Percentiles rank a stretch among this genome's conserved stretches.
Conservation (phyloP, 2,113 vertebrate species). For the Corydoras maculifer region DNA sequence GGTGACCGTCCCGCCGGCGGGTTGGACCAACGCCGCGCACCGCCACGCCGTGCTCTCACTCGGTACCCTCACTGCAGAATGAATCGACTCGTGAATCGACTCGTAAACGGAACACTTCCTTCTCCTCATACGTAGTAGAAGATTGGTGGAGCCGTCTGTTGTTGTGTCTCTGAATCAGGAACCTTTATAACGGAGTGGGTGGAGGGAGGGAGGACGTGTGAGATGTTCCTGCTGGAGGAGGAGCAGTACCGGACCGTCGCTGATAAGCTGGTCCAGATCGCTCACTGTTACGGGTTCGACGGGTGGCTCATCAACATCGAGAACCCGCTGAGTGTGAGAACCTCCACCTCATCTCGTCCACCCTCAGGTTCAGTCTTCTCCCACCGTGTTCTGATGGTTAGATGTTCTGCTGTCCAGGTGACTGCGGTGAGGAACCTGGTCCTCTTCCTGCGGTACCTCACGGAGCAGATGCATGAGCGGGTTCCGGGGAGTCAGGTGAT, state of each 20-base stretch:
- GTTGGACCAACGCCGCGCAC: constrained; percentile 89
- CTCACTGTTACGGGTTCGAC: constrained; percentile 75
- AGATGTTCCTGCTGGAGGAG: constrained; percentile 74
- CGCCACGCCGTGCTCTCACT: constrained; percentile 77
- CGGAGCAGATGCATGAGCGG: constrained; percentile 62
- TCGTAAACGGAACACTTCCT: too few relatives aligned
- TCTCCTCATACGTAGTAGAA: too few relatives aligned
- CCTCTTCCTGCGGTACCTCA: constrained; percentile 76
- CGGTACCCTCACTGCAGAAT: constrained; percentile 56
- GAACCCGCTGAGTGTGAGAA: constrained; percentile 81
- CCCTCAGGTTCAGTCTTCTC: too few relatives aligned
- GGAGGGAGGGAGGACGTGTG: constrained; percentile 66
- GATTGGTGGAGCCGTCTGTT: too few relatives aligned
- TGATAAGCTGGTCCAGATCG: constrained; percentile 75
- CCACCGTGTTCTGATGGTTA: neutral
- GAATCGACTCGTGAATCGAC: too few relatives aligned
- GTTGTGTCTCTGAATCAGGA: constrained; percentile 58
- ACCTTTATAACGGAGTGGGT: constrained; percentile 93
- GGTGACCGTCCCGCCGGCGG: constrained; percentile 82
- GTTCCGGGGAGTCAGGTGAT: constrained; percentile 75
- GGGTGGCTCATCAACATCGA: constrained; percentile 96
- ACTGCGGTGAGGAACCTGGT: constrained; percentile 63
- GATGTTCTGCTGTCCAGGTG: constrained; percentile 47
- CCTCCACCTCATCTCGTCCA: too few relatives aligned
- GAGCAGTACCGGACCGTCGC: constrained; percentile 66